Percentiles rank a stretch among this genome's conserved stretches.
phyloP scores from a whole-genome alignment of 2,888 invertebrate genomes.

The Conops quadrifasciatus region DNA sequence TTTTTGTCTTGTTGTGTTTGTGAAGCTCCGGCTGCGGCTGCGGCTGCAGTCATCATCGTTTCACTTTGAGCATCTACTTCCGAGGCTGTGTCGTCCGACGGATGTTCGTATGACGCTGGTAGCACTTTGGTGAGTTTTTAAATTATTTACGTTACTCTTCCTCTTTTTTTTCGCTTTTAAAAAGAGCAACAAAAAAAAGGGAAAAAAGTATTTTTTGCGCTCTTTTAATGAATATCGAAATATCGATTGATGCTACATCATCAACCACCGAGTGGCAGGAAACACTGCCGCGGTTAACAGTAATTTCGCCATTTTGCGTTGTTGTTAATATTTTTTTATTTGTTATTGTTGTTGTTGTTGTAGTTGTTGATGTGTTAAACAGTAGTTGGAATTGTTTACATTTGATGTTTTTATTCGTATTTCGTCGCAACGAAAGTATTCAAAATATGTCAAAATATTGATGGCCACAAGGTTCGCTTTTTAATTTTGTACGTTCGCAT shows the following conservation, averaged over 20 bases:
- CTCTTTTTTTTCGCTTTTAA: not conserved
- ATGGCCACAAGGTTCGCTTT: no score
- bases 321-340: no score
- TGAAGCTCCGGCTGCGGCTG: slow-evolving; percentile 24
- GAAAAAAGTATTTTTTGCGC: slow-evolving; percentile 13
- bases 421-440: no score
- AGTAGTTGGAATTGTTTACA: no score
- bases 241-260: slow-evolving; percentile 13
- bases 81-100: not conserved
- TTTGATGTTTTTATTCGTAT: no score
- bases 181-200: not conserved
- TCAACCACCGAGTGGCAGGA: slow-evolving; percentile 13
- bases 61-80: not conserved
- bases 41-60: not conserved
- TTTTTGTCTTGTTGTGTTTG: slow-evolving; percentile 26
- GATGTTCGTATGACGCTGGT: not conserved
- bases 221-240: slow-evolving; percentile 20
- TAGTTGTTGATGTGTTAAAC: no score
- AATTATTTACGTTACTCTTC: slow-evolving; percentile 31
- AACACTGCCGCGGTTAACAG: slow-evolving; percentile 4
- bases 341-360: no score
- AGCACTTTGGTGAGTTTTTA: slow-evolving; percentile 17
- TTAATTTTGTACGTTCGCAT: no score
- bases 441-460: no score
- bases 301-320: not conserved